phyloP scores from a whole-genome alignment of 2,797 vertebrate genomes.

The Tapera naevia region DNA sequence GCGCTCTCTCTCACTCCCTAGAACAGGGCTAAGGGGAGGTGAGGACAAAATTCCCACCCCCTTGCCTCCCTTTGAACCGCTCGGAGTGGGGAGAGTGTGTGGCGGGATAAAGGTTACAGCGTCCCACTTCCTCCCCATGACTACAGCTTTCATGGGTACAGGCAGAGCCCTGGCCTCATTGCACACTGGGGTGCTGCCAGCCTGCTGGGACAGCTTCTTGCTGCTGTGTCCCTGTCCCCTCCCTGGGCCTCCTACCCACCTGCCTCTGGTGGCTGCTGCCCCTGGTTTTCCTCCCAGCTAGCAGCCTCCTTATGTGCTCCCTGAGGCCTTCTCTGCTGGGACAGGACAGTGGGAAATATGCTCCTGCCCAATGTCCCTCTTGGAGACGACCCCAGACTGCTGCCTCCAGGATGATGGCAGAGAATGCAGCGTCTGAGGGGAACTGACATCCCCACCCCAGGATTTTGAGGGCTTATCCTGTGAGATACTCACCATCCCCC shows the following conservation, averaged over 20 bases:
- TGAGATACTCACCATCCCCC: background rate
- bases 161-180: too few species aligned
- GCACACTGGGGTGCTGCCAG: background rate
- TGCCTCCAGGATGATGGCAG: background rate
- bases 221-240: background rate
- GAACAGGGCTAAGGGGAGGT: background rate
- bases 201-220: background rate
- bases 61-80: background rate
- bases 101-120: background rate
- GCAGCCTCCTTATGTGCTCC: background rate
- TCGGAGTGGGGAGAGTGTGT: too few species aligned
- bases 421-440: background rate
- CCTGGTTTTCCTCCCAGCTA: background rate
- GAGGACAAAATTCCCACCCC: background rate
- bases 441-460: background rate
- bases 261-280: background rate
- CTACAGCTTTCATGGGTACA: background rate
- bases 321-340: background rate
- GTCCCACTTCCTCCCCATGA: background rate
- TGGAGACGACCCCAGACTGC: background rate
- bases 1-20: too few species aligned
- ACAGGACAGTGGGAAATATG: background rate
- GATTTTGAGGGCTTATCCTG: background rate
- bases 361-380: background rate
- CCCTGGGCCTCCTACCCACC: background rate